Base-by-base conservation (phyloP, 2,797 vertebrate species). In the Muscicapa comitata region DNA sequence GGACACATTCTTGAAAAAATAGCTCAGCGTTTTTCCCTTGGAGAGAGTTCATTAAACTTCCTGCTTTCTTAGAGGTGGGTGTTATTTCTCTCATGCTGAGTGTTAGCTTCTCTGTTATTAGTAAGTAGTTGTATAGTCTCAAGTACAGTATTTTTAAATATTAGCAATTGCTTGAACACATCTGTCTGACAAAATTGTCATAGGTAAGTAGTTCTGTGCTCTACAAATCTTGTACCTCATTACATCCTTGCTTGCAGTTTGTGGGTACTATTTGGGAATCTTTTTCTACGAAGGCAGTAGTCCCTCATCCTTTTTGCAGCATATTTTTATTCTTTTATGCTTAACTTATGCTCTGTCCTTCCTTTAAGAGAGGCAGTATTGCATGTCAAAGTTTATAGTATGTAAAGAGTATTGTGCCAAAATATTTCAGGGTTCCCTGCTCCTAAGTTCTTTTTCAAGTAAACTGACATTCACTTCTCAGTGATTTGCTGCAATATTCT, bases 341-440 rank as follows among this genome's bases (percentile, higher is more conserved):
- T 79, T 37, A 21, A 28, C 8, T 82, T 10, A 53, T 59, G 5
- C 11, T 42, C 8, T 61, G 0, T 6, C 5, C 3, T 43, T 55
- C 20, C 19, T 54, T 38, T 54, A 21, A 38, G 29, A 53, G 61
- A 48, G 43, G 14, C 17, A 51, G 3, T 13, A 10, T 5, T 67
- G 8, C 0, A 0, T n/a, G 8, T 53, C 24, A 50, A 33, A 65
- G 23, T 31, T 86, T 35, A 10, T 24, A 62, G 12, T 24, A 2
- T 50, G 28, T 13, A 55, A 12, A 26, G 16, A 61, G 2, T 8
- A 4, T 23, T 51, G 13, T 59, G 20, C 38, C 25, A 77, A 9
- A 89, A 28, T 33, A 33, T 4, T 67, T 43, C 3, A 4, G 17
- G 3, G 4, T 71, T 86, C 7, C 17, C 8, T 48, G 6, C 3